Conservation (phyloP, 2,888 invertebrate species). For the Ormia ochracea region DNA sequence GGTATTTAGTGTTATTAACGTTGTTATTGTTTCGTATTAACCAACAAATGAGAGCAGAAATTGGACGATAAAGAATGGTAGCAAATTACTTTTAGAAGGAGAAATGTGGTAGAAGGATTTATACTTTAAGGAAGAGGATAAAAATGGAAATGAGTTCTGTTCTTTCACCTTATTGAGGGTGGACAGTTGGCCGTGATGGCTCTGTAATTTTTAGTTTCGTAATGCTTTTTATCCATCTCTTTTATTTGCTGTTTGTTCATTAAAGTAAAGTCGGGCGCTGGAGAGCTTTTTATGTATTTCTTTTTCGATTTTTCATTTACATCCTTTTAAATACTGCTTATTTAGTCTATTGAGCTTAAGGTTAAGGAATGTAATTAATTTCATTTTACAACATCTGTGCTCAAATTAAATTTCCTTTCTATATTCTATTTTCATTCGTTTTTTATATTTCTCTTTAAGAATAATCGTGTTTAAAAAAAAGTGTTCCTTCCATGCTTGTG, state of each 20-base stretch:
- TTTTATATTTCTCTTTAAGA: background rate
- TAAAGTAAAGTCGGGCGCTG: background rate
- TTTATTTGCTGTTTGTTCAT: background rate
- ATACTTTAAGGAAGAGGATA: background rate
- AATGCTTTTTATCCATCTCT: background rate
- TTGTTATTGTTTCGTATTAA: slow-evolving; percentile 53
- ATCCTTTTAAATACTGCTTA: slow-evolving; percentile 61
- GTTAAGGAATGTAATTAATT: slow-evolving; percentile 64
- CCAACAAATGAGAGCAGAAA: slow-evolving; percentile 17
- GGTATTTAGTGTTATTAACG: slow-evolving; percentile 59
- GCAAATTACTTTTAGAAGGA: slow-evolving; percentile 4
- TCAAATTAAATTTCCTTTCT: slow-evolving; percentile 47
- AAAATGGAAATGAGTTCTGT: background rate
- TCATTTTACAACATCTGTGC: slow-evolving; percentile 60
- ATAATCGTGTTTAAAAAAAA: slow-evolving; percentile 35
- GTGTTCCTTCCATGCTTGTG: slow-evolving; percentile 2
- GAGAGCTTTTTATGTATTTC: background rate
- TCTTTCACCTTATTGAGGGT: background rate
- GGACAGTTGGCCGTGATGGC: slow-evolving; percentile 5
- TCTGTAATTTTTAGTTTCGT: slow-evolving; percentile 30
- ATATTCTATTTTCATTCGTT: background rate
- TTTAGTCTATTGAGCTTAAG: slow-evolving; percentile 60
- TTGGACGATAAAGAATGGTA: slow-evolving; percentile 7
- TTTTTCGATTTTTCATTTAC: slow-evolving; percentile 58
- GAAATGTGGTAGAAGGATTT: background rate